Conservation (phyloP, 1,140 invertebrate genomes). For the Drosophila nigromelanica region DNA sequence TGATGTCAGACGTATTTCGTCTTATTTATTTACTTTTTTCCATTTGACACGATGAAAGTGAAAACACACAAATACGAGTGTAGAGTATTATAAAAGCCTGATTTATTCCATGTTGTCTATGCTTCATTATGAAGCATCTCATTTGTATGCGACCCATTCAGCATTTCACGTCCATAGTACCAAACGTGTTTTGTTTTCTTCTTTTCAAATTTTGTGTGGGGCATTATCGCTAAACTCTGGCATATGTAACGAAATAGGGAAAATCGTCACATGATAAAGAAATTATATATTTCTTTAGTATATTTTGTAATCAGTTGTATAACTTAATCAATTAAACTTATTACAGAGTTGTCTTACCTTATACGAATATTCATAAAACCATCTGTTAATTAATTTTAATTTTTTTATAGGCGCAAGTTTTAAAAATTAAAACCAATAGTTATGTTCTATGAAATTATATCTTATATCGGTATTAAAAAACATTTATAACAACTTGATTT, state of each 20-base stretch:
- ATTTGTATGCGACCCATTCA: slow-evolving; percentile 28
- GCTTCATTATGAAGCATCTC: slow-evolving; percentile 11
- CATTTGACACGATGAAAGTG: slow-evolving; percentile 5
- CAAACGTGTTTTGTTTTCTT: slow-evolving; percentile 15
- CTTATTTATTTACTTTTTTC: slow-evolving; percentile 44
- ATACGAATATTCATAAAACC: too few species aligned
- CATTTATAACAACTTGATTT: too few species aligned
- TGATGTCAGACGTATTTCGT: slow-evolving; percentile 63
- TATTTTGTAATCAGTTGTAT: too few species aligned
- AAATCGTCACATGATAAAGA: too few species aligned
- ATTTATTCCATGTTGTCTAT: slow-evolving; percentile 23
- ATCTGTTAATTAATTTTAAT: too few species aligned
- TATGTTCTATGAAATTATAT: too few species aligned
- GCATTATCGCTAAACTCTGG: background rate
- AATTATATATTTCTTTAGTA: too few species aligned
- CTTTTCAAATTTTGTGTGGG: background rate
- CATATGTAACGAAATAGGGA: background rate
- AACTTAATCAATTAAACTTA: too few species aligned
- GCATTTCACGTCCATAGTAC: slow-evolving; percentile 10
- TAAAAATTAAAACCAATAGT: too few species aligned
- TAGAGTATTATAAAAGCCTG: slow-evolving; percentile 44
- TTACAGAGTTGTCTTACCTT: too few species aligned
- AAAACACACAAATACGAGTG: slow-evolving; percentile 11
- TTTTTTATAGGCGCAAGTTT: too few species aligned
- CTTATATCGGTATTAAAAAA: too few species aligned